Evolutionary conservation across 30 jellyfish, hydroid and myxozoan genomes (phyloP).

Genomic region (Mastigias papua): DNA sequence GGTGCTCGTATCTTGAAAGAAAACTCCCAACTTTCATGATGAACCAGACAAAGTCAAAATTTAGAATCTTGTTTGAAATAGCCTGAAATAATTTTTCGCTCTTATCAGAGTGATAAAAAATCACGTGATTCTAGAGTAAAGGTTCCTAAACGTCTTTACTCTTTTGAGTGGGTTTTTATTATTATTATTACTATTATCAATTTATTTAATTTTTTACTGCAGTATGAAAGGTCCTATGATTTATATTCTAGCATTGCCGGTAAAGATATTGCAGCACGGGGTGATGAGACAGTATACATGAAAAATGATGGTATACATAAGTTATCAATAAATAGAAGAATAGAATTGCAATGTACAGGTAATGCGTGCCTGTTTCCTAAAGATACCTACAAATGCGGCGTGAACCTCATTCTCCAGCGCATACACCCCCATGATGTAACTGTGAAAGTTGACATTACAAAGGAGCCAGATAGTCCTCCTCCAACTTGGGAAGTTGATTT

Average conservation of each 20-base stretch:
- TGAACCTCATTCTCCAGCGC: conserved; percentile 13
- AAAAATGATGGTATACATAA: conserved; percentile 30
- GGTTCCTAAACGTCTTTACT: no score
- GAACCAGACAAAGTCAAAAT: no score
- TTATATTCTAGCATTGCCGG: conserved; percentile 7
- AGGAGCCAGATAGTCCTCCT: not conserved
- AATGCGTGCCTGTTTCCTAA: conserved; percentile 40
- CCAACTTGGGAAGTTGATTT: conserved; percentile 45
- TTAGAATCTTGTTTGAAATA: no score
- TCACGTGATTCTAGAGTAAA: no score
- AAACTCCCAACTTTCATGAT: no score
- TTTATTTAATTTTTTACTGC: no score
- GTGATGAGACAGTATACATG: conserved; percentile 34
- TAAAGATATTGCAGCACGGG: conserved; percentile 13
- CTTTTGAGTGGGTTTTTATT: no score
- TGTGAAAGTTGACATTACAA: not conserved
- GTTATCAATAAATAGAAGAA: not conserved
- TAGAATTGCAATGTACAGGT: conserved; percentile 7
- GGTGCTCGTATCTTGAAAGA: no score
- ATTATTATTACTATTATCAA: no score
- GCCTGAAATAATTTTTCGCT: no score
- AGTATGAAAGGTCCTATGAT: no score
- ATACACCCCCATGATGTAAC: conserved; percentile 1
- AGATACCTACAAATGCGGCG: conserved; percentile 23
- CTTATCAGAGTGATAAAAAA: no score